phyloP scores from a whole-genome alignment of 1,140 invertebrate genomes.

The Notospermus geniculatus region DNA sequence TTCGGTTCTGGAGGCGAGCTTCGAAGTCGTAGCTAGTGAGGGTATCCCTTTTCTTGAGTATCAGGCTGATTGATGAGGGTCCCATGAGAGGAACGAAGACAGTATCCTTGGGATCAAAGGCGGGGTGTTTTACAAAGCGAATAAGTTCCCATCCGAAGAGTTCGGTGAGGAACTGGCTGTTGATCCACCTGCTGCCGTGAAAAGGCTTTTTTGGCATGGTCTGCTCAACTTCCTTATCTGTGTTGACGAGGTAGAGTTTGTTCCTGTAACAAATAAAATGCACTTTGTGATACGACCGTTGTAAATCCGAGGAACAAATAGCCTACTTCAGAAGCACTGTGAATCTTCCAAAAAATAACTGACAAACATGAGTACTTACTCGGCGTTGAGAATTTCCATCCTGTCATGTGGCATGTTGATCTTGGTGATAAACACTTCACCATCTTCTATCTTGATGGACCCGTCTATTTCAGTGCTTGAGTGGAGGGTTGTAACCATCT shows the following conservation, averaged over 20 bases:
- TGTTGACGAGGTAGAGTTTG: constrained; percentile 40
- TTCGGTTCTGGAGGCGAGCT: constrained; percentile 26
- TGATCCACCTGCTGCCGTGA: constrained; percentile 62
- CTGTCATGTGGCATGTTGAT: constrained; percentile 80
- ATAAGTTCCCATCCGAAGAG: constrained; percentile 81
- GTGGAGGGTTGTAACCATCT: constrained; percentile 78
- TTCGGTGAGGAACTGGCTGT: constrained; percentile 30
- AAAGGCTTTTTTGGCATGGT: constrained; percentile 57
- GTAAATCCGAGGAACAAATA: too few species aligned
- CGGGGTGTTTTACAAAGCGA: constrained; percentile 70
- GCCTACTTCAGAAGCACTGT: too few species aligned
- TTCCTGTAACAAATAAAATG: constrained; percentile 31
- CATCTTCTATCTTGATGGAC: constrained; percentile 69
- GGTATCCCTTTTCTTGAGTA: constrained; percentile 75
- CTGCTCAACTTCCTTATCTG: constrained; percentile 38
- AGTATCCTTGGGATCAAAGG: constrained; percentile 57
- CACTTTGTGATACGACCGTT: background rate
- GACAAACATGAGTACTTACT: constrained; percentile 58
- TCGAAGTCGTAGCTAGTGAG: constrained; percentile 58
- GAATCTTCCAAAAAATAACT: too few species aligned
- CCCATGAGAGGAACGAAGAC: constrained; percentile 78
- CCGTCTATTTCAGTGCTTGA: constrained; percentile 77
- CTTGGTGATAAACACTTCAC: constrained; percentile 67
- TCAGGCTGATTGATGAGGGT: constrained; percentile 72
- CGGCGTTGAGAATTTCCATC: constrained; percentile 75